Evolutionary conservation across 1,140 invertebrate species (phyloP), one percentile per base, ranked within the genome.

Genomic region (Helicoverpa zea): DNA sequence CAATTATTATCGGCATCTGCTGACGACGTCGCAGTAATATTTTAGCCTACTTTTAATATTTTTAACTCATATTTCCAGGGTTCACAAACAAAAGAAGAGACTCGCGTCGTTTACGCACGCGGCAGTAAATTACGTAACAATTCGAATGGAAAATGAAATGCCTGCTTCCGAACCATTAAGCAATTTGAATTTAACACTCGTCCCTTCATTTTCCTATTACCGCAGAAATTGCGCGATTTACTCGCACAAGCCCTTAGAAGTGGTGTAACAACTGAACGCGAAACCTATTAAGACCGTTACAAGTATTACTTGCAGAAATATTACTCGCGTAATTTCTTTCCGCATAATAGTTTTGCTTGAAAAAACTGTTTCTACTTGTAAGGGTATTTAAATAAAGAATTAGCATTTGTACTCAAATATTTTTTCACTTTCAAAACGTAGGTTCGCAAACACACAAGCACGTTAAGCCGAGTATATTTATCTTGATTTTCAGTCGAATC

Each of bases 101-200:
- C 76, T 81, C 81, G 86, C 88, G 87, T 88, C 90, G 88, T 90
- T 90, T 91, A 86, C 87, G 87, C 87, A 92, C 90, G 89, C 88
- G 86, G 88, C 86, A 89, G 89, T 94, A 93, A 93, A 93, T 92
- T 91, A 93, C 91, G 90, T 68, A 90, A 87, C 90, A 93, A 91
- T 91, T 91, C 89, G 89, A 89, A 93, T 90, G 93, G 93, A 94
- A 94, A 94, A 94, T 94, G 93, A 94, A 94, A 94, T 94, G 91
- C 92, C 87, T 93, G 91, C 91, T 93, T 89, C 88, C 91, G 87
- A 88, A 86, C 93, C 92, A 94, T 94, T 94, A 93, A 94, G 91
- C 92, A 91, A 94, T 94, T 93, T 92, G 90, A 93, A 94, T 94
- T 94, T 94, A 91, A 92, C 92, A 94, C 91, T 91, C 91, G 89